A percentile compares a stretch with the other conserved stretches of the same genome.
These are phyloP conservation scores for Struthidea cinerea DNA, from an alignment of 2,113 vertebrate species.

Conservation along the genomic window DNA sequence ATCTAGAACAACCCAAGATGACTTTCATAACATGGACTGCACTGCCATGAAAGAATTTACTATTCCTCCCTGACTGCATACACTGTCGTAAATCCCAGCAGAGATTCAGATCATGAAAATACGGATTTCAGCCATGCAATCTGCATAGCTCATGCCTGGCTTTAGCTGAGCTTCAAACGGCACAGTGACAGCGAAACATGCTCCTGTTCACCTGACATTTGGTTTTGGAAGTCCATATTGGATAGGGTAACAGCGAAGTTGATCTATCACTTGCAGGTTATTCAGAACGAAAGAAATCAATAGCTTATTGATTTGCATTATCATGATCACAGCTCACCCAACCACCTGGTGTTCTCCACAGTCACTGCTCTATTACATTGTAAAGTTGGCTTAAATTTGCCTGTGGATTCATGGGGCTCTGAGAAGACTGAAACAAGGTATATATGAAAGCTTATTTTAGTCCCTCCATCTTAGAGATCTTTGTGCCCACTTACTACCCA, in stretches of 20 bases:
- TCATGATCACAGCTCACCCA: background rate
- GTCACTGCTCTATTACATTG: background rate
- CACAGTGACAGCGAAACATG: background rate
- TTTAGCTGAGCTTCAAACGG: background rate
- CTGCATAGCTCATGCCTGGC: background rate
- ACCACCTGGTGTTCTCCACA: accelerated
- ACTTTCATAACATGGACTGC: background rate
- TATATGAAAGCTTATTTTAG: background rate
- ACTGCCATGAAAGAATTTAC: background rate
- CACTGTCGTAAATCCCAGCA: background rate
- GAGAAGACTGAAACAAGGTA: background rate
- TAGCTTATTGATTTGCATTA: constrained; percentile 23
- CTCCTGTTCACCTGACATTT: background rate
- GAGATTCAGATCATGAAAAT: background rate
- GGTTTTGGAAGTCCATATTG: background rate
- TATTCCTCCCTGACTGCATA: background rate
- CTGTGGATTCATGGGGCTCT: background rate
- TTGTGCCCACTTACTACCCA: accelerated
- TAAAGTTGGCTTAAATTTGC: background rate
- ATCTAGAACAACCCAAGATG: background rate
- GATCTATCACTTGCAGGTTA: background rate
- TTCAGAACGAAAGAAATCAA: constrained; percentile 28
- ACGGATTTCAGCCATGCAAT: background rate
- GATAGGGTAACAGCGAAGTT: background rate
- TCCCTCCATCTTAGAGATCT: background rate